Base-by-base conservation (phyloP, 2,797 vertebrate genomes). In the Gadopsis bispinosus region DNA sequence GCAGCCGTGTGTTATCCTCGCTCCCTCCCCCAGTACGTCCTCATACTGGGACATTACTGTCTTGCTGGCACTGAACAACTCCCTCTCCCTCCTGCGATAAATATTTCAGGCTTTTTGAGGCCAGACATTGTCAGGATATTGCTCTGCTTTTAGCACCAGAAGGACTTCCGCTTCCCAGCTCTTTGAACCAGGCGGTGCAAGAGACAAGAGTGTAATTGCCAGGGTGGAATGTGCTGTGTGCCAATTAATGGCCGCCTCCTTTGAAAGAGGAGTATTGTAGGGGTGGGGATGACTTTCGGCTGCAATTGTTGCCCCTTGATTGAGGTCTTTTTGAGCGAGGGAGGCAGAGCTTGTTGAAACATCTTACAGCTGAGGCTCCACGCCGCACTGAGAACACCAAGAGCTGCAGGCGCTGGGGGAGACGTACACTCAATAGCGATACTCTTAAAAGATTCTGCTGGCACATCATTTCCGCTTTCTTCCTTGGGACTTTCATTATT, bases 121-220 rank as follows among this genome's bases (percentile, higher is more conserved):
- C 89, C 87, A 91, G 86, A 89, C 89, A 81, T 83, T 86, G 90
- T 93, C 89, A 92, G 92, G 91, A 93, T 93, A 94, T 94, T 93
- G 91, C 90, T 87, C 69, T 79, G 88, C 88, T 92, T 94, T 94
- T 89, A 94, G 89, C 84, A 86, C 82, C 81, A 84, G 83, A 81
- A 88, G 82, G 84, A 90, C 88, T 92, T 92, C 88, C 83, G 82
- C 77, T 85, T 81, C 83, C 87, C 60, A 5, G 75, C 79, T 89
- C 89, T 92, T 86, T 91, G 85, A 91, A 87, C 79, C 82, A 62
- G 77, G 73, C 78, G 7, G 74, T 70, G 55, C 55, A 73, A 80
- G 77, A 92, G 85, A 90, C 87, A 35, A 84, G 88, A 87, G 81
- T 79, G 80, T 90, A 94, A 91, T 93, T 92, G 87, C 89, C 45